Percentiles rank a stretch among this genome's conserved stretches.
These are phyloP conservation scores for Cassiopea xamachana DNA, from an alignment of 30 jellyfish, hydroid and myxozoan genomes.

Conservation along the genomic window DNA sequence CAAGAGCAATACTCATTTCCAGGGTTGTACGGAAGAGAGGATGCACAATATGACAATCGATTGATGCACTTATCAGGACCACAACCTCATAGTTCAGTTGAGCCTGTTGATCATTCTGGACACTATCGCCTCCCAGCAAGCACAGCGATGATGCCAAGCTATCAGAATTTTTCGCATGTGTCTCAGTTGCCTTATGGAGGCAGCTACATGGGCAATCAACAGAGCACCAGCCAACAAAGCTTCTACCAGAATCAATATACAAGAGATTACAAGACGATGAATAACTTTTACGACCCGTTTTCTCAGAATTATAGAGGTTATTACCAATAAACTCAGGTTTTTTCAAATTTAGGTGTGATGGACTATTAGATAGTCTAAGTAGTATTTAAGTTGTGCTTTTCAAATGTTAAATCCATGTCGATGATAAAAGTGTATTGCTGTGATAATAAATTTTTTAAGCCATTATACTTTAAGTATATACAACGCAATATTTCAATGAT, in stretches of 20 bases:
- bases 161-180: constrained; percentile 2
- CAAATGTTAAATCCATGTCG: no score
- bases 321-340: constrained; percentile 4
- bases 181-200: constrained; percentile 14
- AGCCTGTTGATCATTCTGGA: constrained; percentile 26
- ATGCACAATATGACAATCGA: constrained; percentile 18
- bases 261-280: constrained; percentile 18
- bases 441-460: no score
- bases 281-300: constrained; percentile 20
- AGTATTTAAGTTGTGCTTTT: no score
- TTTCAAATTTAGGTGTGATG: background rate
- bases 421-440: background rate
- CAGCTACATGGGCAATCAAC: constrained; percentile 10
- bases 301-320: constrained; percentile 21
- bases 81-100: constrained; percentile 13
- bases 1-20: constrained; percentile 56
- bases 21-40: constrained; percentile 46
- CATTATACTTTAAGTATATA: no score
- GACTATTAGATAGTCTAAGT: background rate
- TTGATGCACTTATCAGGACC: constrained; percentile 16
- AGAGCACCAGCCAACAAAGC: background rate
- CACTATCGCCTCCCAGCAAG: constrained; percentile 51
- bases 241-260: constrained; percentile 6
- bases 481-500: no score
- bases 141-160: constrained; percentile 10